These are phyloP conservation scores for Micoletzkya japonica DNA, from an alignment of 2,888 invertebrate species.

Conservation along the genomic window DNA sequence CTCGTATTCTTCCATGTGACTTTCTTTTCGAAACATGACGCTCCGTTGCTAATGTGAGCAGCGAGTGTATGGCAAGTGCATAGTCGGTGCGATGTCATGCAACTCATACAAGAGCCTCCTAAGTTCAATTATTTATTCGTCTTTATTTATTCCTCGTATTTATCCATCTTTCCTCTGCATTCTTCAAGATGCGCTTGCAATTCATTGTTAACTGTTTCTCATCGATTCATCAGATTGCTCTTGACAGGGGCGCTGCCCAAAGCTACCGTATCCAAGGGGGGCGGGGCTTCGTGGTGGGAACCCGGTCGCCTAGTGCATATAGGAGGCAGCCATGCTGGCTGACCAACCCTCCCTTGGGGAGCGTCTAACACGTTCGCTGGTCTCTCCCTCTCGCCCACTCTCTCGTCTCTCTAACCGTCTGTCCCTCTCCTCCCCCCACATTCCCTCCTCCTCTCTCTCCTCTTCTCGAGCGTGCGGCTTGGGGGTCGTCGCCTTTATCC, in stretches of 20 bases:
- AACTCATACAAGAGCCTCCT: too few relatives aligned
- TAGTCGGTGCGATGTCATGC: too few relatives aligned
- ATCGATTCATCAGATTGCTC: conserved; percentile 26
- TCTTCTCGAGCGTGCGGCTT: conserved; percentile 6
- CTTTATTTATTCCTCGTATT: too few relatives aligned
- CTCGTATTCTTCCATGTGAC: too few relatives aligned
- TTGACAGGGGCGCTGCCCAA: conserved; percentile 6
- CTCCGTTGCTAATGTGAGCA: too few relatives aligned
- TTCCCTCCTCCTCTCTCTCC: background rate
- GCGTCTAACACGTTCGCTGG: background rate
- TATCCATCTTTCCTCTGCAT: background rate
- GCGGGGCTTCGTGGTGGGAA: conserved; percentile 12
- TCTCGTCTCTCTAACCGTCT: conserved; percentile 18
- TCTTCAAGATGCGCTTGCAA: background rate
- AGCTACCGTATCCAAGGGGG: conserved; percentile 16
- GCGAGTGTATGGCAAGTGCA: too few relatives aligned
- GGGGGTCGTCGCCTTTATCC: background rate
- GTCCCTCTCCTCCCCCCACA: conserved; percentile 10
- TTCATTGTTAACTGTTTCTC: background rate
- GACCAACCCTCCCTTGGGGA: conserved; percentile 12
- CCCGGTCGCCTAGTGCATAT: conserved; percentile 17
- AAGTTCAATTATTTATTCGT: too few relatives aligned
- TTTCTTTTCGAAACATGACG: too few relatives aligned
- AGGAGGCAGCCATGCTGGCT: conserved; percentile 25
- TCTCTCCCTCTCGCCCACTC: background rate